Evolutionary conservation across 2,797 vertebrate genomes (phyloP).

Genomic region (Knipowitschia caucasica): DNA sequence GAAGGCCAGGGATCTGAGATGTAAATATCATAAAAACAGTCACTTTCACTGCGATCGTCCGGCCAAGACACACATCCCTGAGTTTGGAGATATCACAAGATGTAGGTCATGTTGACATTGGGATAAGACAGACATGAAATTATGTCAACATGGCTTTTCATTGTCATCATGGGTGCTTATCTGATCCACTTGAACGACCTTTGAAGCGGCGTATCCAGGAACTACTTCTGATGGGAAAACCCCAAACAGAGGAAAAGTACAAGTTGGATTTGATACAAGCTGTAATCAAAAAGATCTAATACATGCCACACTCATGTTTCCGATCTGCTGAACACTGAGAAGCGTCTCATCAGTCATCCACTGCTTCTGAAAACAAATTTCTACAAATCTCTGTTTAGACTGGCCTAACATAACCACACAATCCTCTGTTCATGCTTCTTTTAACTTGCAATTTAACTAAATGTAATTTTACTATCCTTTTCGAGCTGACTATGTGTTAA

Average conservation of each 20-base stretch:
- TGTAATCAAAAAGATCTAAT: no score
- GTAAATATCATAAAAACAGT: constrained; percentile 37
- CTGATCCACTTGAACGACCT: background rate
- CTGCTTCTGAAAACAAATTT: no score
- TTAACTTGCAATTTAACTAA: no score
- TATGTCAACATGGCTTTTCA: constrained; percentile 1
- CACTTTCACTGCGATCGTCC: constrained; percentile 6
- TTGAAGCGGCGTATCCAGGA: background rate
- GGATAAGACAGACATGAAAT: constrained; percentile 9
- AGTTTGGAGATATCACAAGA: constrained; percentile 3
- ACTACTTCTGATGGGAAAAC: background rate
- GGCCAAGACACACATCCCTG: background rate
- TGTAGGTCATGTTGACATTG: constrained; percentile 15
- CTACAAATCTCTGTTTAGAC: no score
- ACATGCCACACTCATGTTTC: no score
- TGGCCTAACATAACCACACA: no score
- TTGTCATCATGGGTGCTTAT: background rate
- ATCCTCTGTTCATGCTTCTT: no score
- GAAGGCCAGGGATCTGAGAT: constrained; percentile 6
- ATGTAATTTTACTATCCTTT: no score
- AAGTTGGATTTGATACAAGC: no score
- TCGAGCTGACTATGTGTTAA: no score
- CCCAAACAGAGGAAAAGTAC: background rate
- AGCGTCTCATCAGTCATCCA: no score
- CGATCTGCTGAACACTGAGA: no score